Conservation (phyloP, 2,113 vertebrate genomes). For the Chamaea fasciata region DNA sequence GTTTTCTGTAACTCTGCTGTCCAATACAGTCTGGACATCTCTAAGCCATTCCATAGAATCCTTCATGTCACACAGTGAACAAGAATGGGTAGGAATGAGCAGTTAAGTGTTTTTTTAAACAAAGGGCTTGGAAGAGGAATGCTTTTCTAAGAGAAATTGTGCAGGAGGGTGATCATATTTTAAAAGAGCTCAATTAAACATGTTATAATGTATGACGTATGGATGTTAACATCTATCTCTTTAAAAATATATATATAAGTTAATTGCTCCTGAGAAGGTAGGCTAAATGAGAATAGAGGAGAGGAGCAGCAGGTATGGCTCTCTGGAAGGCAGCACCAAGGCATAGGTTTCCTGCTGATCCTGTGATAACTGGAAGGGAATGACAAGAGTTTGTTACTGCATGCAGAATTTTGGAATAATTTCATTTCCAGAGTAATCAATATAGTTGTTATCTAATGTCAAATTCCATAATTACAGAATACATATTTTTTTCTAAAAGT, state of each 20-base stretch:
- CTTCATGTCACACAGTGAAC: not conserved
- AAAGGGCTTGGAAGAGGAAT: not conserved
- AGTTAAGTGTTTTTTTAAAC: not conserved
- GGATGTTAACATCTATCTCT: not conserved
- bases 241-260: not conserved
- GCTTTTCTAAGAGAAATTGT: not conserved
- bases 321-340: not conserved
- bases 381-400: not conserved
- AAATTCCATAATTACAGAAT: not conserved
- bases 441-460: not conserved
- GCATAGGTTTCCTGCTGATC: not conserved
- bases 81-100: not conserved
- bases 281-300: not conserved
- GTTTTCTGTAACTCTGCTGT: not conserved
- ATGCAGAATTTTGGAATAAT: not conserved
- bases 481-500: fast-evolving
- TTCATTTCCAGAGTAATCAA: not conserved
- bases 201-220: not conserved
- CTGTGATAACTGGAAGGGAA: not conserved
- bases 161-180: not conserved
- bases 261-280: not conserved
- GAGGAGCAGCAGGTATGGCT: not conserved
- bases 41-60: not conserved
- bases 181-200: not conserved
- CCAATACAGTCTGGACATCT: not conserved